Evolutionary conservation across 2,113 vertebrate species (phyloP).

Genomic region (Phasianus colchicus): DNA sequence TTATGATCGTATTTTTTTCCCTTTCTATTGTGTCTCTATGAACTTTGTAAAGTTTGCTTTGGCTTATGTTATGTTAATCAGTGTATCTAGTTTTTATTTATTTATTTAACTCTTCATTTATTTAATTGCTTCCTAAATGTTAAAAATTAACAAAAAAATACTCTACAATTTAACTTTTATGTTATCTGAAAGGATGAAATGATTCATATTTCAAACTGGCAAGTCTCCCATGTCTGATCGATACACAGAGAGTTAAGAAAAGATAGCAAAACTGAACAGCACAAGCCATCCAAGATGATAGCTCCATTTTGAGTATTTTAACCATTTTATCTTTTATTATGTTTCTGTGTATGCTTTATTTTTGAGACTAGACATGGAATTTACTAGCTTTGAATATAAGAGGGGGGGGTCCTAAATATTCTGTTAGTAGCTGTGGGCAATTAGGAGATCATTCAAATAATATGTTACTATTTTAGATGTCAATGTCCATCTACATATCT

Average conservation of each 20-base stretch:
- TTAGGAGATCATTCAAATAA: not conserved
- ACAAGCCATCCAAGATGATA: not conserved
- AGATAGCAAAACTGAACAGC: not conserved
- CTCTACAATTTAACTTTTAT: not conserved
- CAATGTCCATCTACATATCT: not conserved
- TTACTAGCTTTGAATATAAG: not conserved
- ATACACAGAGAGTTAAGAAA: not conserved
- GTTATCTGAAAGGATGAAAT: not conserved
- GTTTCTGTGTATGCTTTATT: not conserved
- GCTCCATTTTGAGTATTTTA: not conserved
- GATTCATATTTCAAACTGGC: not conserved
- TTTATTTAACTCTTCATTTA: not conserved
- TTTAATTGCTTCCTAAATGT: not conserved
- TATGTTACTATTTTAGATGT: not conserved
- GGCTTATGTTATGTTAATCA: not conserved
- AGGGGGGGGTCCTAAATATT: not conserved
- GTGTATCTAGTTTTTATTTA: not conserved
- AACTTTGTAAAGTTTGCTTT: not conserved
- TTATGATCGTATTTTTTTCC: constrained; percentile 1
- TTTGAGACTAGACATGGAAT: not conserved
- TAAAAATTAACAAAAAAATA: not conserved
- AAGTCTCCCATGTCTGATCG: not conserved
- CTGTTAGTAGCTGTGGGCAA: not conserved
- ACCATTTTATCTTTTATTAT: not conserved
- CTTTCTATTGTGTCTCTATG: constrained; percentile 7